Conservation (phyloP, 2,797 vertebrate species). For the Dermochelys coriacea region DNA sequence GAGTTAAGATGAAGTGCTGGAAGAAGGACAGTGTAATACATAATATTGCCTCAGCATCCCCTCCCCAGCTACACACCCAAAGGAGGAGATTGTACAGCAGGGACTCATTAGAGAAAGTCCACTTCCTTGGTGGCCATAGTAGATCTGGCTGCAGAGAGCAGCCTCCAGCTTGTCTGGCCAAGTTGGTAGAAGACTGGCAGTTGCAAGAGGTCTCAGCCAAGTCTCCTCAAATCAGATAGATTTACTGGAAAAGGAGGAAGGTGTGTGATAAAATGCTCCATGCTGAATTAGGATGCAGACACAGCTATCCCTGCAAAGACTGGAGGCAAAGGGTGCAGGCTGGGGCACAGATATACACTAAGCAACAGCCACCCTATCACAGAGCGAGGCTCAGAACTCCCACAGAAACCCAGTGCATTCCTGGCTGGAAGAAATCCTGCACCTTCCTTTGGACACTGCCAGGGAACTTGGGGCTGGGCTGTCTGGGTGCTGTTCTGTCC, state of each 20-base stretch:
- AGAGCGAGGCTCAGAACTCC: not conserved
- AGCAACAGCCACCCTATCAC: not conserved
- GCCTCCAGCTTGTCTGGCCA: not conserved
- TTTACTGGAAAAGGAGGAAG: not conserved
- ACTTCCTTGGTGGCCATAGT: not conserved
- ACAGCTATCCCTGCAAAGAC: too few relatives aligned
- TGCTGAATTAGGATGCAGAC: not conserved
- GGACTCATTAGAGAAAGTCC: not conserved
- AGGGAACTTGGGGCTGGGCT: too few relatives aligned
- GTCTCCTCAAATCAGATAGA: not conserved
- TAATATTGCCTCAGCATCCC: not conserved
- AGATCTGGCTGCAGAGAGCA: rapidly evolving
- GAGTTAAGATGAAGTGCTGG: too few relatives aligned
- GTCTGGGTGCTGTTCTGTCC: too few relatives aligned
- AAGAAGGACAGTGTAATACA: too few relatives aligned
- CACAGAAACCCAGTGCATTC: not conserved
- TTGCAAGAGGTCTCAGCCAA: not conserved
- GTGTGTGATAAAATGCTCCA: not conserved
- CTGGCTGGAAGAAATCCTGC: too few relatives aligned
- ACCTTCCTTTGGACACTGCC: too few relatives aligned
- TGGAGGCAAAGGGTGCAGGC: too few relatives aligned
- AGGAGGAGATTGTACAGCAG: not conserved
- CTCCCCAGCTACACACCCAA: not conserved
- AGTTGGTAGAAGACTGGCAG: not conserved
- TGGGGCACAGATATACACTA: not conserved